Conservation (phyloP, 2,797 vertebrate genomes). For the Arremon aurantiirostris region DNA sequence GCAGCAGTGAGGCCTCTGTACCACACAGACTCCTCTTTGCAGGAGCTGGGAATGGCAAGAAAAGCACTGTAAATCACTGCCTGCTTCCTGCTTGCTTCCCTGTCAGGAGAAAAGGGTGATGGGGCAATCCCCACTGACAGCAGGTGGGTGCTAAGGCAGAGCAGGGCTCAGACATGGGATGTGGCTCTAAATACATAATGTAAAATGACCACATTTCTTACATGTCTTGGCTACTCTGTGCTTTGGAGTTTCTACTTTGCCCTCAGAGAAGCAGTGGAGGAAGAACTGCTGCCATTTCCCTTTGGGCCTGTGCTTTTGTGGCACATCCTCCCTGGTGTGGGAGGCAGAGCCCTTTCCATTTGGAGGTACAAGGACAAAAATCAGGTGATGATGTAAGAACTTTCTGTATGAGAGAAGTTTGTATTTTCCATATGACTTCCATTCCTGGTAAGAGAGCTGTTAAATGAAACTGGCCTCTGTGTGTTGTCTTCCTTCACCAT, state of each 20-base stretch:
- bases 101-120: background rate
- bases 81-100: background rate
- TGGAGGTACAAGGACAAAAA: background rate
- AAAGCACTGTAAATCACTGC: background rate
- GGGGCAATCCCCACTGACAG: background rate
- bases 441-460: background rate
- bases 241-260: background rate
- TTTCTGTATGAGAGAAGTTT: background rate
- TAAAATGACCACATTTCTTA: background rate
- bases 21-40: background rate
- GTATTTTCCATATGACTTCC: background rate
- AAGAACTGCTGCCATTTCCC: background rate
- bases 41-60: background rate
- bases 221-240: background rate
- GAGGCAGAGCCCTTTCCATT: background rate
- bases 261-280: background rate
- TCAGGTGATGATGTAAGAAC: background rate
- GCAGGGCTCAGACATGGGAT: accelerated
- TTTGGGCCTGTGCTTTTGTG: accelerated
- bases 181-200: accelerated
- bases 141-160: background rate
- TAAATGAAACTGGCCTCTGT: background rate
- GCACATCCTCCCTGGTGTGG: accelerated
- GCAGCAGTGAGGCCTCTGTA: background rate
- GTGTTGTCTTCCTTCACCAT: background rate